Percentiles rank a stretch among this genome's conserved stretches.
Evolutionary conservation across 2,113 vertebrate species (phyloP).

Genomic region (Tetraodon nigroviridis): DNA sequence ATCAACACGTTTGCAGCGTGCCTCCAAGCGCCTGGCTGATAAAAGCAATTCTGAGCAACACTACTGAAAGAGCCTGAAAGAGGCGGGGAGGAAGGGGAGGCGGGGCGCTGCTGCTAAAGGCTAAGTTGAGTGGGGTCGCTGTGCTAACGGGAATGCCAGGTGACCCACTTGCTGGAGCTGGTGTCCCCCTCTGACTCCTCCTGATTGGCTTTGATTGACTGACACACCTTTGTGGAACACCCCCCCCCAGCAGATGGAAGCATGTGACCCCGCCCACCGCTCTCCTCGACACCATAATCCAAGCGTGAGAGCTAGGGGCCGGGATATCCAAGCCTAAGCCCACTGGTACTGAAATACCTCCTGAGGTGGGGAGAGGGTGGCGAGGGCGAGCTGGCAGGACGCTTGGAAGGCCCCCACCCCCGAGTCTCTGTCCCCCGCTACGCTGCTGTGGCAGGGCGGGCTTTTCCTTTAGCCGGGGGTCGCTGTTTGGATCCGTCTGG

Average conservation of each 20-base stretch:
- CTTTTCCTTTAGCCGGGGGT: conserved; percentile 10
- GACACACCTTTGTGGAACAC: no score
- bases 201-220: conserved; percentile 42
- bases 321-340: conserved; percentile 66
- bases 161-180: conserved; percentile 14
- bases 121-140: no score
- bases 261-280: conserved; percentile 50
- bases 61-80: conserved; percentile 16
- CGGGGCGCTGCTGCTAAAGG: conserved; percentile 2
- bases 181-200: conserved; percentile 41
- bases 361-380: conserved; percentile 42
- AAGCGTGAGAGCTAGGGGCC: conserved; percentile 55
- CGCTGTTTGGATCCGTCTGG: conserved; percentile 31
- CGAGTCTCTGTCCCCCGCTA: conserved; percentile 11
- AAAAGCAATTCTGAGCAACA: conserved; percentile 29
- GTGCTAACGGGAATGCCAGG: no score
- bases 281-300: conserved; percentile 57
- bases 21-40: conserved; percentile 28
- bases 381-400: conserved; percentile 27
- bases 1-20: conserved; percentile 32
- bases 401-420: conserved; percentile 8
- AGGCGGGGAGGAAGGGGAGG: background rate
- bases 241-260: background rate
- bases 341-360: conserved; percentile 61
- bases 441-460: conserved; percentile 4